phyloP scores from a whole-genome alignment of 2,888 invertebrate species.

The Antheraea assamensis region DNA sequence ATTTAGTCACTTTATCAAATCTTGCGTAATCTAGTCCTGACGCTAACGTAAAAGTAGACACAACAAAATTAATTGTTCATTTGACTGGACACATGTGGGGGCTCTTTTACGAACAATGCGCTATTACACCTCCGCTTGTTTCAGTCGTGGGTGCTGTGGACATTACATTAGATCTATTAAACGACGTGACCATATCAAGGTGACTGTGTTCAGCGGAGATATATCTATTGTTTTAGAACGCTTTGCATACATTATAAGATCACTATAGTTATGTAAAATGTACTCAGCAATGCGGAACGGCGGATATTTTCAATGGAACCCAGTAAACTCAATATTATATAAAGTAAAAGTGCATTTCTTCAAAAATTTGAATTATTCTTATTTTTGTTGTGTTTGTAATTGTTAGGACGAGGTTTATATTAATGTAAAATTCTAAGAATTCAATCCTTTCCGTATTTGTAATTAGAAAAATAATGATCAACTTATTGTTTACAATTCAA shows the following conservation, averaged over 20 bases:
- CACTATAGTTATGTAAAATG: background rate
- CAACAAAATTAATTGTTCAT: conserved; percentile 46
- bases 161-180: conserved; percentile 52
- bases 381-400: too few species aligned
- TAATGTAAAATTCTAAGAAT: too few species aligned
- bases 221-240: background rate
- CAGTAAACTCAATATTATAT: background rate
- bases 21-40: conserved; percentile 47
- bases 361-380: too few species aligned
- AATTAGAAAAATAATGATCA: too few species aligned
- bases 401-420: too few species aligned
- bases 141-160: conserved; percentile 55
- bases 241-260: background rate
- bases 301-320: background rate
- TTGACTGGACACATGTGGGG: conserved; percentile 50
- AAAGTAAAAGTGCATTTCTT: too few species aligned
- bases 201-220: conserved; percentile 20
- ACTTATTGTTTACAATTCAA: too few species aligned
- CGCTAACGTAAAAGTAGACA: conserved; percentile 41
- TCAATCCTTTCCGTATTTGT: too few species aligned
- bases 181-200: conserved; percentile 66
- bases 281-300: background rate
- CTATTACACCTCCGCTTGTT: conserved; percentile 64
- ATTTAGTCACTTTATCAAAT: conserved; percentile 39
- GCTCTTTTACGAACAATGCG: conserved; percentile 51